Percentiles rank a stretch among this genome's conserved stretches.
phyloP scores from a whole-genome alignment of 2,113 vertebrate genomes.

The Xyrauchen texanus region DNA sequence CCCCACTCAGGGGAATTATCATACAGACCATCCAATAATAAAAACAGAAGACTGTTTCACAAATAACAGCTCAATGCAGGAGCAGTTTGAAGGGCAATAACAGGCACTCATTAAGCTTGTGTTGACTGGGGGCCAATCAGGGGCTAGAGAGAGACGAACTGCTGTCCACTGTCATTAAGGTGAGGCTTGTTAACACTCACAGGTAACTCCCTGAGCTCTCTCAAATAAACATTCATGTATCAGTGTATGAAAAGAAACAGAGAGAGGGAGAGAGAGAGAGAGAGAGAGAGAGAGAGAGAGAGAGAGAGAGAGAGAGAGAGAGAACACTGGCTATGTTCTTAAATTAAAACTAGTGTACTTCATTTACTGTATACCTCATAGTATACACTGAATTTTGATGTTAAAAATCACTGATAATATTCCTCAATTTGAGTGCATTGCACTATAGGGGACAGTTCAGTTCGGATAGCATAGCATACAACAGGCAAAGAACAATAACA shows the following conservation, averaged over 20 bases:
- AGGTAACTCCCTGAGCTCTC: slow-evolving; percentile 55
- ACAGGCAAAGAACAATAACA: too few relatives aligned
- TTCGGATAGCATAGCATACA: too few relatives aligned
- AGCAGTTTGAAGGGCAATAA: slow-evolving; percentile 34
- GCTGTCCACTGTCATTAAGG: slow-evolving; percentile 55
- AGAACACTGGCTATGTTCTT: too few relatives aligned
- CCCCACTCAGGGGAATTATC: not conserved
- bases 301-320: not conserved
- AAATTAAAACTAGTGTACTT: too few relatives aligned
- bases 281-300: slow-evolving; percentile 2
- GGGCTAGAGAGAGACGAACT: slow-evolving; percentile 35
- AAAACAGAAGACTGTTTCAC: slow-evolving; percentile 56
- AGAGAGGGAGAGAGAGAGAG: slow-evolving; percentile 1
- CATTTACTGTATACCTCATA: not conserved
- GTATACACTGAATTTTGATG: too few relatives aligned
- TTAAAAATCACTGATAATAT: too few relatives aligned
- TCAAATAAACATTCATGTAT: slow-evolving; percentile 13
- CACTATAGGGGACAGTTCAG: too few relatives aligned
- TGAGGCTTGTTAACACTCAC: slow-evolving; percentile 57
- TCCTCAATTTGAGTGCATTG: too few relatives aligned
- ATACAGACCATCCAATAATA: slow-evolving; percentile 46
- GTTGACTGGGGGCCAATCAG: slow-evolving; percentile 54
- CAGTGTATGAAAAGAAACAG: not conserved
- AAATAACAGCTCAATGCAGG: slow-evolving; percentile 54
- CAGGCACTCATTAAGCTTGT: slow-evolving; percentile 48